Evolutionary conservation across 2,888 invertebrate genomes (phyloP).

Genomic region (Dynastes maya): DNA sequence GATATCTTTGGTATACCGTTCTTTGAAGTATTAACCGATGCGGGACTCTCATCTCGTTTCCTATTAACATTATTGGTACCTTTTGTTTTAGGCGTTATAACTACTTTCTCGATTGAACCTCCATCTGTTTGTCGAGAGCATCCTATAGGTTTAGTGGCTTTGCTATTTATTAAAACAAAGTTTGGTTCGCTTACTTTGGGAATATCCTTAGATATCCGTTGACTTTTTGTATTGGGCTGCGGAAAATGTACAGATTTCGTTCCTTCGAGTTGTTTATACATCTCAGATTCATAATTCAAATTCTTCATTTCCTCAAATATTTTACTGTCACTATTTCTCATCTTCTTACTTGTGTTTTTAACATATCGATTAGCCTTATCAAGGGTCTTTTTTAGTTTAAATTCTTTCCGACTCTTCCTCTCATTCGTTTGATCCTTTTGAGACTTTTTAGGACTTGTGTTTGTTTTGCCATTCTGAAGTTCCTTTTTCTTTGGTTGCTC

Average conservation of each 20-base stretch:
- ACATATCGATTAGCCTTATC: background rate
- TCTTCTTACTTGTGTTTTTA: background rate
- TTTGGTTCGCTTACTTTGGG: conserved; percentile 15
- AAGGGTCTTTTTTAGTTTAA: conserved; percentile 3
- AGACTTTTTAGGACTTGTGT: background rate
- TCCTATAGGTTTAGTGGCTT: background rate
- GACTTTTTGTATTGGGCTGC: background rate
- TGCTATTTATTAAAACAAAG: conserved; percentile 19
- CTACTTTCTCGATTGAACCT: background rate
- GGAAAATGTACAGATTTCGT: background rate
- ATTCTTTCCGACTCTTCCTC: background rate
- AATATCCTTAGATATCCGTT: background rate
- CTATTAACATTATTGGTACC: background rate
- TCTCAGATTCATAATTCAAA: background rate
- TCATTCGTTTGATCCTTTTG: background rate
- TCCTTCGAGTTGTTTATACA: background rate
- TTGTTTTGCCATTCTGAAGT: background rate
- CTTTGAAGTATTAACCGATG: background rate
- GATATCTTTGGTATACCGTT: conserved; percentile 11
- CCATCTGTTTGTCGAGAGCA: background rate
- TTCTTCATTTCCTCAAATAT: background rate
- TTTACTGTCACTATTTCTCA: background rate
- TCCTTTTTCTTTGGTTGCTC: background rate
- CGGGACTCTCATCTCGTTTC: background rate
- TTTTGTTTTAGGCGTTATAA: background rate